Percentiles rank a stretch among this genome's conserved stretches.
Evolutionary conservation across 2,113 vertebrate species (phyloP).

Genomic region (Anguilla japonica): DNA sequence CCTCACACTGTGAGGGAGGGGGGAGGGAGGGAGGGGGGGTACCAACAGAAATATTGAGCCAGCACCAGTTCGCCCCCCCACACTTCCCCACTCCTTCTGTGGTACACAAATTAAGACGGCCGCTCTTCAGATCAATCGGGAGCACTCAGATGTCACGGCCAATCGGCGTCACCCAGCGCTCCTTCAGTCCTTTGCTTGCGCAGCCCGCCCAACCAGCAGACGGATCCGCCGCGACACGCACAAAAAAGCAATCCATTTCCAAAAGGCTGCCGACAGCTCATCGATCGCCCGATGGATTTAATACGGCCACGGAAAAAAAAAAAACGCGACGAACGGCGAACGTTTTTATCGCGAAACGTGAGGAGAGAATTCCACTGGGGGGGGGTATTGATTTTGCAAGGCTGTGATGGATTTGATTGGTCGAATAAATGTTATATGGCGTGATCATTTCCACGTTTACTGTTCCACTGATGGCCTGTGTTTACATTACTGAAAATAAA

Average conservation of each 20-base stretch:
- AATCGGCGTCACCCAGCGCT: background rate
- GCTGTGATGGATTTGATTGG: background rate
- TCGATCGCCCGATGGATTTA: background rate
- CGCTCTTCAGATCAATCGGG: background rate
- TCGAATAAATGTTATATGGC: background rate
- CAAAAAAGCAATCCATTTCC: background rate
- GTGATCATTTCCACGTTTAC: background rate
- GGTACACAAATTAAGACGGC: background rate
- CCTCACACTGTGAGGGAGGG: conserved; percentile 24
- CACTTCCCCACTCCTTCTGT: background rate
- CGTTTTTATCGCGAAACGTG: background rate
- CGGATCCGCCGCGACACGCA: background rate
- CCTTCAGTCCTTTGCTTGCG: background rate
- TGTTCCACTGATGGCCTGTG: background rate
- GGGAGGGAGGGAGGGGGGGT: background rate
- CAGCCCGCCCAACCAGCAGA: background rate
- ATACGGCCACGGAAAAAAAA: background rate
- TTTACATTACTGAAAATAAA: background rate
- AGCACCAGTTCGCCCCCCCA: background rate
- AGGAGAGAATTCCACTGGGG: background rate
- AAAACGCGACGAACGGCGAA: background rate
- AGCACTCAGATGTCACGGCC: background rate
- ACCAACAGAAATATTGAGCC: background rate
- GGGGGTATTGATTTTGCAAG: conserved; percentile 4
- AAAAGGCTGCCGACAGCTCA: background rate